These are phyloP conservation scores for Bradypodion ventrale DNA, from an alignment of 2,797 vertebrate genomes.

Conservation along the genomic window DNA sequence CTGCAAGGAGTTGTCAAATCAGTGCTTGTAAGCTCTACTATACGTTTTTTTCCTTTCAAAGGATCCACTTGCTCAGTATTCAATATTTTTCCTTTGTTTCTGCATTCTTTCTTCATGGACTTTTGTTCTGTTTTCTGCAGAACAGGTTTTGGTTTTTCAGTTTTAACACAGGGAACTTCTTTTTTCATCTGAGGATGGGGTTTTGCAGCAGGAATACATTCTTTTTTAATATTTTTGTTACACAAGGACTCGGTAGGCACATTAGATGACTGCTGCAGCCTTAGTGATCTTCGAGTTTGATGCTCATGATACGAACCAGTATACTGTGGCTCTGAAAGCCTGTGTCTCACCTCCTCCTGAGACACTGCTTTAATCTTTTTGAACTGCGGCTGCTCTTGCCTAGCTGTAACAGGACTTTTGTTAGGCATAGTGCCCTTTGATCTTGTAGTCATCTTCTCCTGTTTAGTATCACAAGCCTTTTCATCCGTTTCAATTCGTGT, in stretches of 20 bases:
- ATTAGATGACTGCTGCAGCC: constrained; percentile 68
- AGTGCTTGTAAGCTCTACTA: constrained; percentile 53
- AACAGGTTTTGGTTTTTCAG: constrained; percentile 65
- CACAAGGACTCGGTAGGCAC: constrained; percentile 69
- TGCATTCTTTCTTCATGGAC: constrained; percentile 58
- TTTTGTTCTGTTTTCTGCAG: constrained; percentile 74
- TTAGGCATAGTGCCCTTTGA: constrained; percentile 53
- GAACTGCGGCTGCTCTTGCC: constrained; percentile 62
- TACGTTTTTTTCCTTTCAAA: constrained; percentile 67
- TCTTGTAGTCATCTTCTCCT: constrained; percentile 69
- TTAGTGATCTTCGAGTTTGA: constrained; percentile 72
- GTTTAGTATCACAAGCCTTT: constrained; percentile 54
- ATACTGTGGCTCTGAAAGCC: constrained; percentile 57
- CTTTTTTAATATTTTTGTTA: constrained; percentile 70
- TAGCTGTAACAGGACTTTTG: constrained; percentile 48
- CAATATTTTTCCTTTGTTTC: constrained; percentile 45
- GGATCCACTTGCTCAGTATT: constrained; percentile 53
- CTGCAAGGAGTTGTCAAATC: constrained; percentile 43
- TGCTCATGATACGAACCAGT: constrained; percentile 29
- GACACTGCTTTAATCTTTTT: constrained; percentile 60
- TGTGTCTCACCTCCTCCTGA: constrained; percentile 65
- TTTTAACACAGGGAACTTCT: constrained; percentile 35
- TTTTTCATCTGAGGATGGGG: constrained; percentile 59
- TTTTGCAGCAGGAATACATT: constrained; percentile 58
- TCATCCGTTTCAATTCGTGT: constrained; percentile 50